Percentiles rank a stretch among this genome's conserved stretches.
These are phyloP conservation scores for Drosophila mettleri DNA, from an alignment of 2,888 invertebrate species.

Conservation along the genomic window DNA sequence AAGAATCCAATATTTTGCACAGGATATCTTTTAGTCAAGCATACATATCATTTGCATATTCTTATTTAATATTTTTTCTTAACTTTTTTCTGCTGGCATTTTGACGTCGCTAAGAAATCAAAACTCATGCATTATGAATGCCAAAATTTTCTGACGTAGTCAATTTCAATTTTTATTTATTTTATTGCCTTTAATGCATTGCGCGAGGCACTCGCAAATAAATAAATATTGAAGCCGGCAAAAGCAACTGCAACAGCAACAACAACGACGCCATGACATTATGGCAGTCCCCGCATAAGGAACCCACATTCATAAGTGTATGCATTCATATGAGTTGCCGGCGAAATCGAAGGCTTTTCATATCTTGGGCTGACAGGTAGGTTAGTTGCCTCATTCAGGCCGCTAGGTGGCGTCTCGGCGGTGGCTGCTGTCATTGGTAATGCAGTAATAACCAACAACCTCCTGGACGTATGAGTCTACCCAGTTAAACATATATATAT, in stretches of 20 bases:
- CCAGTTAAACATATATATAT: slow-evolving; percentile 32
- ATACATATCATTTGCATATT: background rate
- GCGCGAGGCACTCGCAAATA: slow-evolving; percentile 73
- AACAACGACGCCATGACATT: slow-evolving; percentile 61
- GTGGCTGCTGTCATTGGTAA: slow-evolving; percentile 66
- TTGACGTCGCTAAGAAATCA: slow-evolving; percentile 73
- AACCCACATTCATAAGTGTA: slow-evolving; percentile 52
- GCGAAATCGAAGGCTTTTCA: slow-evolving; percentile 51
- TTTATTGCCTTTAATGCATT: slow-evolving; percentile 80
- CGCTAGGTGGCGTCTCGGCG: slow-evolving; percentile 75
- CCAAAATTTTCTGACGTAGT: slow-evolving; percentile 80
- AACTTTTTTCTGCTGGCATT: slow-evolving; percentile 21
- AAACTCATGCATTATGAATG: slow-evolving; percentile 83
- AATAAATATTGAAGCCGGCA: slow-evolving; percentile 69
- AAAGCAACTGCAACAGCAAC: slow-evolving; percentile 27
- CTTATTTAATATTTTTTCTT: slow-evolving; percentile 18
- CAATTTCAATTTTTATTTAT: slow-evolving; percentile 81
- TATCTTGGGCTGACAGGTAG: slow-evolving; percentile 77
- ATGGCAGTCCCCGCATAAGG: slow-evolving; percentile 50
- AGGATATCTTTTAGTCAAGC: slow-evolving; percentile 18
- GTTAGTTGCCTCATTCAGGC: slow-evolving; percentile 58
- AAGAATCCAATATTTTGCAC: background rate
- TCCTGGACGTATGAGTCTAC: slow-evolving; percentile 49
- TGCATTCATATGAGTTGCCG: slow-evolving; percentile 65
- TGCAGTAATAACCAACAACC: slow-evolving; percentile 62